Conservation (phyloP, 2,113 vertebrate genomes). For the Rhodinocichla rosea region DNA sequence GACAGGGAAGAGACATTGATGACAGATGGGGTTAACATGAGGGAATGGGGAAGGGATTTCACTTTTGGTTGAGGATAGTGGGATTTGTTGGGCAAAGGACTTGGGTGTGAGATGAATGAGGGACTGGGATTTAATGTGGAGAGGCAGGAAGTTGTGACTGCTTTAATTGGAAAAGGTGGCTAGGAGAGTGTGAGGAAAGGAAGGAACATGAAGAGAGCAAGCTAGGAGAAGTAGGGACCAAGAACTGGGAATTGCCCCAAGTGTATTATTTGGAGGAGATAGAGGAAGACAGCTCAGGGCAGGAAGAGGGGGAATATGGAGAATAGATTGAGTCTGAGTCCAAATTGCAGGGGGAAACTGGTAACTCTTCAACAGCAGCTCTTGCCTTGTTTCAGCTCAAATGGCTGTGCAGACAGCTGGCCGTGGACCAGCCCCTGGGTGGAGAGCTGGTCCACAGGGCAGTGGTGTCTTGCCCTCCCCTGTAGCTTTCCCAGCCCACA, state of each 20-base stretch:
- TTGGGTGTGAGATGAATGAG: not conserved
- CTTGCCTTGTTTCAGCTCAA: not conserved
- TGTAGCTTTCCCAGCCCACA: not conserved
- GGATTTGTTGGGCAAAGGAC: not conserved
- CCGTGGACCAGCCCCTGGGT: fast-evolving
- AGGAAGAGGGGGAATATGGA: not conserved
- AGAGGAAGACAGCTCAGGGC: not conserved
- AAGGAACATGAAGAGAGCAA: not conserved
- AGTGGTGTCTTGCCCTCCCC: fast-evolving
- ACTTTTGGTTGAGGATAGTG: not conserved
- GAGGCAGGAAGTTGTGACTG: not conserved
- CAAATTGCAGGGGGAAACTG: not conserved
- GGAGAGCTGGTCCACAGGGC: not conserved
- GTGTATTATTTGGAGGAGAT: not conserved
- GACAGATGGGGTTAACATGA: fast-evolving
- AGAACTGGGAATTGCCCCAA: not conserved
- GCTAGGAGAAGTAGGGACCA: not conserved
- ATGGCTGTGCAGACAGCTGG: not conserved
- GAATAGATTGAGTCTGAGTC: not conserved
- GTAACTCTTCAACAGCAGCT: not conserved
- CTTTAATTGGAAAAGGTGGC: not conserved
- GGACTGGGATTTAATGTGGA: not conserved
- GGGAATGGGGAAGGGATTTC: not conserved
- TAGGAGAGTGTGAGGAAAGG: not conserved
- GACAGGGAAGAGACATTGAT: not conserved